Conservation (phyloP, 92 coral and sea anemone species). For the Chrysogorgia sp. region DNA sequence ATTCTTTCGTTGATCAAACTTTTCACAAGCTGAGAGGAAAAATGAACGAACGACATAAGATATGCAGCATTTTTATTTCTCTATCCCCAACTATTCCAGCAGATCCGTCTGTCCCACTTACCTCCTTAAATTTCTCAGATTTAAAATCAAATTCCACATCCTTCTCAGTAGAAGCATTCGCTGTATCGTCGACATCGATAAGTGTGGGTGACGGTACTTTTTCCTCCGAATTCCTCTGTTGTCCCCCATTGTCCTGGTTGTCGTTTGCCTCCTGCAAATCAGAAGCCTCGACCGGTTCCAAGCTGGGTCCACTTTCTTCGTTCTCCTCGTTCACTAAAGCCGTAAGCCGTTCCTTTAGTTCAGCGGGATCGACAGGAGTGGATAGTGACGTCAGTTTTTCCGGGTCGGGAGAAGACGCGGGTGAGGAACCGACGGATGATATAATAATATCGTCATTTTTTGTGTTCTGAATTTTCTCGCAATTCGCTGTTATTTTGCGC, state of each 20-base stretch:
- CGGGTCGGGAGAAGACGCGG: slow-evolving; percentile 89
- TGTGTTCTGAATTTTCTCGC: slow-evolving; percentile 27
- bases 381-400: slow-evolving; percentile 74
- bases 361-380: slow-evolving; percentile 67
- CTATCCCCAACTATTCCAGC: not conserved
- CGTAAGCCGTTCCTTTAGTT: slow-evolving; percentile 18
- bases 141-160: slow-evolving; percentile 5
- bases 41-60: not conserved
- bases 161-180: not conserved
- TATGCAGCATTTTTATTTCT: not conserved
- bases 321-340: slow-evolving; percentile 34
- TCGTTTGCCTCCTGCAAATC: not conserved
- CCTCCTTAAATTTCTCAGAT: slow-evolving; percentile 23
- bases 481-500: slow-evolving; percentile 29
- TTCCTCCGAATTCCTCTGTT: slow-evolving; percentile 59
- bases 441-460: slow-evolving; percentile 72
- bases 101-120: slow-evolving; percentile 14
- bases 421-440: slow-evolving; percentile 97
- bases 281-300: not conserved
- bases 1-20: slow-evolving; percentile 77
- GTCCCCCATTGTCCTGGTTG: not conserved
- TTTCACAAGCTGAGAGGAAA: slow-evolving; percentile 61
- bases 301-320: not conserved
- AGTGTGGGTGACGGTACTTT: slow-evolving; percentile 30
- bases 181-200: not conserved